Conservation (phyloP, 1,140 invertebrate species). For the Papilio machaon region DNA sequence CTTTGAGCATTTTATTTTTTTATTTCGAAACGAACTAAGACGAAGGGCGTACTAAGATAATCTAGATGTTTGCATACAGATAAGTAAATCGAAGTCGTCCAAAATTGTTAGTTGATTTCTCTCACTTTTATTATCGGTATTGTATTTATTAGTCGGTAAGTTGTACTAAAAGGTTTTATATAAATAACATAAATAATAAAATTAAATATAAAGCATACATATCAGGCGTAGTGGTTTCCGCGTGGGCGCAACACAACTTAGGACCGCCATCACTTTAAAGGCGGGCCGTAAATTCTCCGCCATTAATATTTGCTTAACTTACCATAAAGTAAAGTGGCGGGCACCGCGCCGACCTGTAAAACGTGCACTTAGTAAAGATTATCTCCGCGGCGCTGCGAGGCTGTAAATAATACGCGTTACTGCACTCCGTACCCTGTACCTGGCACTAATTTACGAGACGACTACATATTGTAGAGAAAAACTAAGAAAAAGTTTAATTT, state of each 20-base stretch:
- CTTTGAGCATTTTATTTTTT: too few species aligned
- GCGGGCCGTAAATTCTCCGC: slow-evolving; percentile 60
- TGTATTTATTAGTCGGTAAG: not conserved
- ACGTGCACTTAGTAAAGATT: slow-evolving; percentile 76
- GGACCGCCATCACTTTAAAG: slow-evolving; percentile 47
- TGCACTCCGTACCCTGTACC: slow-evolving; percentile 24
- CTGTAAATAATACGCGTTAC: slow-evolving; percentile 63
- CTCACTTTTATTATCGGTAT: not conserved
- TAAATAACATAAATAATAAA: slow-evolving; percentile 11
- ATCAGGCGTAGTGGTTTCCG: slow-evolving; percentile 4
- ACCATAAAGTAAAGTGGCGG: slow-evolving; percentile 69
- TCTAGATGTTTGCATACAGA: too few species aligned
- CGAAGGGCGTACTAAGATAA: too few species aligned
- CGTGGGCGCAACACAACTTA: slow-evolving; percentile 35
- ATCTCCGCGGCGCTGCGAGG: slow-evolving; percentile 59
- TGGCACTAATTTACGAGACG: slow-evolving; percentile 14
- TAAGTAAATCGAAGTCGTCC: too few species aligned
- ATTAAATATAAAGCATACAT: slow-evolving; percentile 7
- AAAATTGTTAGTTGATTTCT: not conserved
- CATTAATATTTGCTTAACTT: slow-evolving; percentile 76
- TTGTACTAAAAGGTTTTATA: not conserved
- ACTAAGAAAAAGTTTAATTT: not conserved
- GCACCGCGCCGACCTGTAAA: slow-evolving; percentile 56
- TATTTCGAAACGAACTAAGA: too few species aligned
- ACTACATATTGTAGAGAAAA: not conserved